These are phyloP conservation scores for Folsomia manolachei DNA, from an alignment of 2,888 invertebrate genomes.

Conservation along the genomic window DNA sequence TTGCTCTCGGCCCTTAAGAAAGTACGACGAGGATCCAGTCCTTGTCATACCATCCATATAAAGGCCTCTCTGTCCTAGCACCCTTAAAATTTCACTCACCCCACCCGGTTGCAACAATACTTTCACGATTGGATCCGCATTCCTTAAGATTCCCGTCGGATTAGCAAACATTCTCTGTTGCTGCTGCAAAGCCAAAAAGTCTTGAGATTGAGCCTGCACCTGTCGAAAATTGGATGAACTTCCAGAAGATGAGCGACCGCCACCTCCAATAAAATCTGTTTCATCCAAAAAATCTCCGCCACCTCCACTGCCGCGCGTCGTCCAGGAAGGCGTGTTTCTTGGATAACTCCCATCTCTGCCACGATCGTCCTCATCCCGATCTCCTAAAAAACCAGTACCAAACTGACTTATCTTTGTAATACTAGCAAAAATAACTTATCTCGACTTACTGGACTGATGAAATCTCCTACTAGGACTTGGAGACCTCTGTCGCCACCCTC, in stretches of 20 bases:
- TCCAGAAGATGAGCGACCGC: not conserved
- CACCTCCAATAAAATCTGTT: not conserved
- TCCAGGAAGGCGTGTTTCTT: not conserved
- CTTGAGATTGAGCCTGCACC: not conserved
- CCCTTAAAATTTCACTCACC: not conserved
- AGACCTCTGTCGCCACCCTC: slow-evolving; percentile 12
- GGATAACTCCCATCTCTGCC: not conserved
- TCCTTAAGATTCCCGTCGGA: not conserved
- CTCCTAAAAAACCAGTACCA: not conserved
- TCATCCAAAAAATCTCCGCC: not conserved
- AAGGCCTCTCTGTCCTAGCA: slow-evolving; percentile 31
- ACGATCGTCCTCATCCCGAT: too few relatives aligned
- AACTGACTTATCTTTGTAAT: not conserved
- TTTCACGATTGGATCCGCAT: not conserved
- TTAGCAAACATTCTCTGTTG: too few relatives aligned
- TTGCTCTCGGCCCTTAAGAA: slow-evolving; percentile 42
- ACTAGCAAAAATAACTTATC: slow-evolving; percentile 24
- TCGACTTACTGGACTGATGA: slow-evolving; percentile 20
- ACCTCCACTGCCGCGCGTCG: not conserved
- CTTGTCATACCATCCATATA: slow-evolving; percentile 31
- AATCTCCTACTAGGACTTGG: slow-evolving; percentile 13
- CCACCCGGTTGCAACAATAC: not conserved
- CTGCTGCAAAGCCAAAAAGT: not conserved
- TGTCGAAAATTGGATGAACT: not conserved
- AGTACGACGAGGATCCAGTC: slow-evolving; percentile 28